Base-by-base conservation (phyloP, 2,797 vertebrate genomes). In the Clarias fuscus region DNA sequence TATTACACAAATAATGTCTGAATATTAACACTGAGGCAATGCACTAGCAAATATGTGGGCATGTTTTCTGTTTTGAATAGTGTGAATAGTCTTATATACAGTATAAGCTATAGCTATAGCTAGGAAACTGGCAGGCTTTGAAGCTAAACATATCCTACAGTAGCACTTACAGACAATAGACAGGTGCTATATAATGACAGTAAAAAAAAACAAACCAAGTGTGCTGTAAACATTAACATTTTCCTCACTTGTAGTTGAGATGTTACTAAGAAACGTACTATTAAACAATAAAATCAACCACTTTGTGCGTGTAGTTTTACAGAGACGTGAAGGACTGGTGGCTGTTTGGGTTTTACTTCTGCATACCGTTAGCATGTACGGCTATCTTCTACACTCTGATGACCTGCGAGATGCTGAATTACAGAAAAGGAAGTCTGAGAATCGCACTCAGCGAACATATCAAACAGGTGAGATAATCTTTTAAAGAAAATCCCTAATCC, bases 341-440 rank as follows among this genome's bases (percentile, higher is more conserved):
- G 98, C 89, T 98, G 67, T 98, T 99, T 18, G 96, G 96, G 5
- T 97, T 98, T 92, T 99, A 99, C 89, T 99, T 99, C 94, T 97
- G 96, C 84, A 95, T 98, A 82, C 98, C 98, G 0, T 90, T 99
- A 92, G 91, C 92, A 5, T 98, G 96, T 64, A 98, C 97, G 0
- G 97, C 95, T 0, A 90, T 98, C 73, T 99, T 99, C 93, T 99
- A 99, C 89, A 96, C 97, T 0, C 93, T 98, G 87, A 99, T 99
- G 98, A 97, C 97, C 70, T 94, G 94, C 43, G 97, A 98, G 95
- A 98, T 99, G 98, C 91, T 99, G 33, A 93, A 95, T 82, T 96
- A 97, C 90, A 95, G 96, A 89, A 98, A 96, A 1, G 97, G 97
- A 84, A 96, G 95, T 88, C 92, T 99, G 92, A 95, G 95, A 92